phyloP scores from a whole-genome alignment of 2,888 invertebrate species.

The Morpho achilles region DNA sequence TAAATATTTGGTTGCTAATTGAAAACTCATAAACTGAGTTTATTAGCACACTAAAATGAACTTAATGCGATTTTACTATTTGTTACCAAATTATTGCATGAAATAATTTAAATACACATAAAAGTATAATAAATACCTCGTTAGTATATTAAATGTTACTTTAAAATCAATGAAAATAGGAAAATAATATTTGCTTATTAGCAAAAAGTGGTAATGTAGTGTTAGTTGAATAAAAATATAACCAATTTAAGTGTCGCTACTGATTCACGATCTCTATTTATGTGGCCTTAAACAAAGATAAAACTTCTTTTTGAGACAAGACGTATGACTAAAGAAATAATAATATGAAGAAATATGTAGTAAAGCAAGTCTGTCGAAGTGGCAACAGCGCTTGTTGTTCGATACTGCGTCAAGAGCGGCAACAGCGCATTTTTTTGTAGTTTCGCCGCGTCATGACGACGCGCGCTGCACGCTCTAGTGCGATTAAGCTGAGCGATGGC shows the following conservation, averaged over 20 bases:
- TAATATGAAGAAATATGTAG: conserved; percentile 35
- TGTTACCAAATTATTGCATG: no score
- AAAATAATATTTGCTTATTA: no score
- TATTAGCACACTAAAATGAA: no score
- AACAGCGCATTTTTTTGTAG: conserved; percentile 50
- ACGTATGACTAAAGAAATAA: conserved; percentile 29
- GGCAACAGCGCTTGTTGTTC: conserved; percentile 54
- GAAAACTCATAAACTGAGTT: background rate
- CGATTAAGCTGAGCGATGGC: conserved; percentile 18
- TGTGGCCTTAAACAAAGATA: conserved; percentile 20
- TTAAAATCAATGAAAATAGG: no score
- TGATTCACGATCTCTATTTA: conserved; percentile 21
- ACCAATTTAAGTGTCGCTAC: background rate
- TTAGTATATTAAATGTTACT: no score
- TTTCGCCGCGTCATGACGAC: conserved; percentile 47
- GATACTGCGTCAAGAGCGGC: conserved; percentile 43
- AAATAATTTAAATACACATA: no score
- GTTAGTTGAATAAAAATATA: no score
- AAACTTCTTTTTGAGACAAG: conserved; percentile 21
- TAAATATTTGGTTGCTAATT: background rate
- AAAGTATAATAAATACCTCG: no score
- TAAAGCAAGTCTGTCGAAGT: conserved; percentile 43
- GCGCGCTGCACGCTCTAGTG: conserved; percentile 30
- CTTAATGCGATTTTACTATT: no score
- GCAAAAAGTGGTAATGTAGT: no score